Evolutionary conservation across 2,113 vertebrate species (phyloP), one percentile per base, ranked within the genome.

Genomic region (Puffinus mauretanicus): DNA sequence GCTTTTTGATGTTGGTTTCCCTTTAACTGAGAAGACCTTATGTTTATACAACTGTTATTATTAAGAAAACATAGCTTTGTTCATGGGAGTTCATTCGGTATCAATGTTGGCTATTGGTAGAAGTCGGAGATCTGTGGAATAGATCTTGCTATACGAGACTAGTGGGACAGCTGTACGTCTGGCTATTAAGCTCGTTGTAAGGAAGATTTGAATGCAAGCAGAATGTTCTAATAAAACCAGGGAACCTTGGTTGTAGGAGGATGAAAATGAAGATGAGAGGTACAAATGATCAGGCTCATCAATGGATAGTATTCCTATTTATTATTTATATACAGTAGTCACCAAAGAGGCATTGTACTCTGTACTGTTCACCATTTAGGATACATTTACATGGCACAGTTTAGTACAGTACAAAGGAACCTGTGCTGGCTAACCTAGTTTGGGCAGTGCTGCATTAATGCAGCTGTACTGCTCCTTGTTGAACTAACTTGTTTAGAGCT

Each of bases 41-140:
- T 99, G 98, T 99, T 99, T 99, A 98, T 98, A 99, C 98, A 99
- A 99, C 98, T 99, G 98, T 98, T 98, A 98, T 98, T 98, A 98
- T 98, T 98, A 98, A 98, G 98, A 98, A 98, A 98, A 98, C 98
- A 98, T 97, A 98, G 98, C 97, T 97, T 97, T 97, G 97, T 98
- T 98, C 96, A 54, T 83, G 76, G 87, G 97, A 95, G 97, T 96
- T 97, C 96, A 96, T 98, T 98, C 47, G 52, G 97, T 98, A 98
- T 97, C 97, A 94, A 4, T 90, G 96, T 97, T 97, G 96, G 95
- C 88, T 92, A 40, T 97, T 98, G 94, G 97, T 96, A 96, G 96
- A 90, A 97, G 95, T 96, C 27, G 0, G 77, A 95, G 94, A 93
- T 98, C 92, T 97, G 93, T 96, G 80, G 95, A 93, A 93, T 77